Evolutionary conservation across 2,113 vertebrate species (phyloP).

Genomic region (Prunella himalayana): DNA sequence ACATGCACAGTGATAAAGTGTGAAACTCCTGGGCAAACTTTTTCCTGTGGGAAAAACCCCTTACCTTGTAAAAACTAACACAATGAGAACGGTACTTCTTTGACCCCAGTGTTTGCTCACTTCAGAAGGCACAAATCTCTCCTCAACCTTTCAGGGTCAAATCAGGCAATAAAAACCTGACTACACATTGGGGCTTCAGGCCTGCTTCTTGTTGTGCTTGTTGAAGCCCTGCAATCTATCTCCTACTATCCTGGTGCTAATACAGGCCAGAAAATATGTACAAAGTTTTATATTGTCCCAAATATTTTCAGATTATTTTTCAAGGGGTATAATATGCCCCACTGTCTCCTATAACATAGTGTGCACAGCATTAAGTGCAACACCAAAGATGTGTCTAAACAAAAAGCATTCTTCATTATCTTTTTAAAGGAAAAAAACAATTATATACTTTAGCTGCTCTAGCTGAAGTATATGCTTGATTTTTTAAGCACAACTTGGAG

Average conservation of each 20-base stretch:
- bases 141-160: slow-evolving; percentile 35
- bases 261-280: not conserved
- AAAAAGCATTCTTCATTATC: not conserved
- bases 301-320: not conserved
- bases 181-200: not conserved
- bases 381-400: not conserved
- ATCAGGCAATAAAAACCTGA: not conserved
- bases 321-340: not conserved
- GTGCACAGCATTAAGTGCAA: not conserved
- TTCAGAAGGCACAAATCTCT: slow-evolving; percentile 46
- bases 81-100: not conserved
- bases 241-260: not conserved
- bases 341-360: not conserved
- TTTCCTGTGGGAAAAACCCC: slow-evolving; percentile 59
- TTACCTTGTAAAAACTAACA: slow-evolving; percentile 40
- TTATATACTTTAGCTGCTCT: not conserved
- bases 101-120: slow-evolving; percentile 41
- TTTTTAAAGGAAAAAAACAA: slow-evolving; percentile 10
- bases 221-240: not conserved
- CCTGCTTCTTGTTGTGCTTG: not conserved
- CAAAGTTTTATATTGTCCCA: not conserved
- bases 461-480: not conserved
- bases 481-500: not conserved
- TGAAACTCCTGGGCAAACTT: not conserved
- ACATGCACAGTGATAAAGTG: not conserved